Base-by-base conservation (phyloP, 2,113 vertebrate species). In the Cryptomyrus ogoouensis region DNA sequence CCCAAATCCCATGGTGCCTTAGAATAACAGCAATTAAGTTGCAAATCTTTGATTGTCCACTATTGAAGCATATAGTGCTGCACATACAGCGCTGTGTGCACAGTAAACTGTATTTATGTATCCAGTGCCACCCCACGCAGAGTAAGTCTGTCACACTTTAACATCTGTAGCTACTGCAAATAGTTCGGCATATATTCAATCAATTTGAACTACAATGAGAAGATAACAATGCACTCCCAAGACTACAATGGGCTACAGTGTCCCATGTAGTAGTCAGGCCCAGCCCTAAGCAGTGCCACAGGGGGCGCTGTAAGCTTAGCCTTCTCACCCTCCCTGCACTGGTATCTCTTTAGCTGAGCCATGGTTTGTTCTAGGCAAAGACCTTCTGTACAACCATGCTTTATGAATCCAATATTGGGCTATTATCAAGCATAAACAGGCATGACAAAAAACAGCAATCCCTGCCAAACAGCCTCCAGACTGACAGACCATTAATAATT, bases 391-490 rank as follows among this genome's bases (percentile, higher is more conserved):
- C 13, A 80, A 39, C 31, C 74, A 80, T 15, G n/a, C 74, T 80
- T 31, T 80, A 39, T 80, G 74, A 35, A 80, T 15, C 27, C 35
- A n/a, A 80, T 35, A 80, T 42, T 80, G 31, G 27, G 19, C 74
- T 27, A 39, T 80, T 42, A 80, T 80, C 15, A 80, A 80, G 35
- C 74, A 31, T 17, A 80, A 80, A 31, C 27, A 74, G 12, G 74
- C 12, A 39, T 35, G 3, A 35, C 27, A 31, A 80, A 17, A 80
- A 2, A 0, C 80, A 91, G 91, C 92, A 94, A 0, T 0, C 56
- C 90, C 91, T 92, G 94, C 90, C 91, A 91, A 92, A 89, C 90
- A 42, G 35, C 74, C 74, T 80, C 3, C 74, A 80, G 56, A 35
- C 5, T 66, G 7, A 31, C 53, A 53, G 15, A 62, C 58, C 13